Percentiles rank a stretch among this genome's conserved stretches.
These are phyloP conservation scores for Mythimna loreyi DNA, from an alignment of 2,888 invertebrate species.

Conservation along the genomic window DNA sequence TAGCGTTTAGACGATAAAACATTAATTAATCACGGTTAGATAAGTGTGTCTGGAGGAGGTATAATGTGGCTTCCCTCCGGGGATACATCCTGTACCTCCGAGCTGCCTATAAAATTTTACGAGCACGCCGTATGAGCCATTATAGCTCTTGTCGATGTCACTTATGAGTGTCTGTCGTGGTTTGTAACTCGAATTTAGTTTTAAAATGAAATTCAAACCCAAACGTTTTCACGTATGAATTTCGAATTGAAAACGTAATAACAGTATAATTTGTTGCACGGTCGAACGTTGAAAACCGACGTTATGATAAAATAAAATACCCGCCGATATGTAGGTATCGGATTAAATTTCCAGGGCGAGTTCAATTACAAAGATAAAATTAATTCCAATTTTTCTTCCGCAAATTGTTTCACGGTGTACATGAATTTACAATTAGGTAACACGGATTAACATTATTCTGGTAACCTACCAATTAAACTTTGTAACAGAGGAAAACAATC, in stretches of 20 bases:
- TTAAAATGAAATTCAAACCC: conserved; percentile 57
- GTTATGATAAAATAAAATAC: conserved; percentile 24
- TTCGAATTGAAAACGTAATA: conserved; percentile 37
- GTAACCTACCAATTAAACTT: conserved; percentile 45
- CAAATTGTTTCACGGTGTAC: conserved; percentile 13
- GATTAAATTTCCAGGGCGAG: conserved; percentile 14
- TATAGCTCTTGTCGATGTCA: conserved; percentile 85
- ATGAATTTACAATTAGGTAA: conserved; percentile 28
- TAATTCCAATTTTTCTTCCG: neutral
- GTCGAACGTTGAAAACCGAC: neutral
- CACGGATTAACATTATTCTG: conserved; percentile 30
- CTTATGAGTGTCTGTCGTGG: conserved; percentile 80
- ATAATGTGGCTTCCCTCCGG: conserved; percentile 77
- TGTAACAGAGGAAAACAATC: conserved; percentile 49
- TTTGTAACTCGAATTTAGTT: conserved; percentile 76
- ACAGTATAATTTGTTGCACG: conserved; percentile 14
- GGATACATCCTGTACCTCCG: conserved; percentile 79
- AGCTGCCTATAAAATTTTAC: conserved; percentile 87
- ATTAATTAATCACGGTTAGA: conserved; percentile 86
- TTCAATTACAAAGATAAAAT: conserved; percentile 17
- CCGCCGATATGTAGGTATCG: neutral
- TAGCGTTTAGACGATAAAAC: conserved; percentile 80
- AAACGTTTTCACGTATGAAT: conserved; percentile 32
- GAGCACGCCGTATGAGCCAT: conserved; percentile 85
- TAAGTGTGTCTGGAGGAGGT: conserved; percentile 81